These are phyloP conservation scores for Oxyura jamaicensis DNA, from an alignment of 2,113 vertebrate species.

Conservation along the genomic window DNA sequence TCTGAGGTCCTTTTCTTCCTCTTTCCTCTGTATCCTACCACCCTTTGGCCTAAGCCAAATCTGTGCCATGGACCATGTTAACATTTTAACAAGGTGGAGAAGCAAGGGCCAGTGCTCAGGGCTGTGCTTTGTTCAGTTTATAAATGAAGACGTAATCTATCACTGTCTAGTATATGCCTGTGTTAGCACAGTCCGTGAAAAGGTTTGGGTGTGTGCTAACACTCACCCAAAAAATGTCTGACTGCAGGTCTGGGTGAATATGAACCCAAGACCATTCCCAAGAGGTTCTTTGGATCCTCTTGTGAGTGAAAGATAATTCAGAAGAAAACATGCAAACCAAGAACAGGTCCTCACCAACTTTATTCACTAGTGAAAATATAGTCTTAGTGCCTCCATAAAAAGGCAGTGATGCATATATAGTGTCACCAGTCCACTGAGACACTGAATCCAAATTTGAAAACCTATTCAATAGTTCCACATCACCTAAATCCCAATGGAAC, in stretches of 20 bases:
- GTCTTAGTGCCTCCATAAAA: background rate
- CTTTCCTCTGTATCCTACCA: background rate
- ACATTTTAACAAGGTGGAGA: background rate
- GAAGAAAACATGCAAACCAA: background rate
- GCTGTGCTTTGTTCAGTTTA: background rate
- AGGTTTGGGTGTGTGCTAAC: fast-evolving
- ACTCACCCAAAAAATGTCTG: background rate
- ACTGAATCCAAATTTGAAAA: background rate
- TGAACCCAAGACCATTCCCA: background rate
- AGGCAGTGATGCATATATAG: background rate
- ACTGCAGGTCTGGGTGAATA: background rate
- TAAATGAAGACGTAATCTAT: background rate
- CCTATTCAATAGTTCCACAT: background rate
- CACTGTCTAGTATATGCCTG: background rate
- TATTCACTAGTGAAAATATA: background rate
- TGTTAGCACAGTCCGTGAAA: background rate
- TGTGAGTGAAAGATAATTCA: background rate
- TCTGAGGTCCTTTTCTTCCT: background rate
- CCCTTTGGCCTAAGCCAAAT: background rate
- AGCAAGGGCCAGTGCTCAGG: background rate
- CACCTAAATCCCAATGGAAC: background rate
- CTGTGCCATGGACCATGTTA: background rate
- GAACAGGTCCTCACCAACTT: background rate
- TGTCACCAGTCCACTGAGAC: fast-evolving
- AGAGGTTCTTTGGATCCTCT: background rate